A percentile compares a stretch with the other conserved stretches of the same genome.
Evolutionary conservation across 2,113 vertebrate species (phyloP).

Genomic region (Desmodus rotundus): DNA sequence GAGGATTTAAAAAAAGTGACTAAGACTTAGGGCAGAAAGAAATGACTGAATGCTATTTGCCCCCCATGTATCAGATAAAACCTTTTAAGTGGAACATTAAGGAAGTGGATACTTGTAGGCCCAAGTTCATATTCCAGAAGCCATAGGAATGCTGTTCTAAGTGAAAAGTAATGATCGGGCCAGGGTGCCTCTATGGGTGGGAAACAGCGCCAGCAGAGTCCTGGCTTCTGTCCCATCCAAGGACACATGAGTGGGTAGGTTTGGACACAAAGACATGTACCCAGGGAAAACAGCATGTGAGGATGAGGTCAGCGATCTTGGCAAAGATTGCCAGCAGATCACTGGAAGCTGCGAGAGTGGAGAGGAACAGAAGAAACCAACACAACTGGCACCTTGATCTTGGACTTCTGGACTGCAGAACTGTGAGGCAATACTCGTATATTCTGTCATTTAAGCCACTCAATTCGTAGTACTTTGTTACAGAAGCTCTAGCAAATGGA

Average conservation of each 20-base stretch:
- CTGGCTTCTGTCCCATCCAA: rapidly evolving
- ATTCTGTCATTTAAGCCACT: background rate
- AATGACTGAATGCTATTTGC: background rate
- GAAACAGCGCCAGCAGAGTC: background rate
- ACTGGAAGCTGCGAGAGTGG: background rate
- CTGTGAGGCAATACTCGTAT: background rate
- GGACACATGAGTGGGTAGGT: background rate
- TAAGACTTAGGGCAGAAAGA: background rate
- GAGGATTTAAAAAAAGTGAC: background rate
- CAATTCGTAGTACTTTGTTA: background rate
- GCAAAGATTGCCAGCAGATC: background rate
- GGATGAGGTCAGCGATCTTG: background rate
- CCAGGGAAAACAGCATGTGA: background rate
- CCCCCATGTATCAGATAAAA: background rate
- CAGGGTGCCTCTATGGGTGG: background rate
- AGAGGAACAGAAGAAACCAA: background rate
- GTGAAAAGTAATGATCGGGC: background rate
- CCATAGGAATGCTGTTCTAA: background rate
- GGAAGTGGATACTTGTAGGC: background rate
- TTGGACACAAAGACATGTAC: background rate
- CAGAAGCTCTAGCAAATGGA: background rate
- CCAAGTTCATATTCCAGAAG: background rate
- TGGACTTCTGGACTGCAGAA: background rate
- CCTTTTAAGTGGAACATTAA: background rate
- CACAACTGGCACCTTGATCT: background rate